Conservation (phyloP, 2,797 vertebrate genomes). For the Phalanger gymnotis region DNA sequence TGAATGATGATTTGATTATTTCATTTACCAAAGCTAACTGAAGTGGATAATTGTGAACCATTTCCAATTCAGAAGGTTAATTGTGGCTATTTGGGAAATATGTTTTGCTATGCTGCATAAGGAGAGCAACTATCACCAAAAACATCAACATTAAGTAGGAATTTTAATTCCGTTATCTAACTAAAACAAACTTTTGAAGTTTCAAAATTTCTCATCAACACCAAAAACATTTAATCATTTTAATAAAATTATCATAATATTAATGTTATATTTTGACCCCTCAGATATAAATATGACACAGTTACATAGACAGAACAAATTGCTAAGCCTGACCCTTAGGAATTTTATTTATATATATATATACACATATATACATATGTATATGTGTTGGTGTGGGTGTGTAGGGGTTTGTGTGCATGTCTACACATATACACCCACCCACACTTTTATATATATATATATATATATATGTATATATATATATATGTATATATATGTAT, state of each 20-base stretch:
- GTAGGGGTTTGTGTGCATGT: too few relatives aligned
- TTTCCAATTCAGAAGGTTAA: slow-evolving; percentile 5
- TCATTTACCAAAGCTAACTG: slow-evolving; percentile 7
- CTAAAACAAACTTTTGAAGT: neutral
- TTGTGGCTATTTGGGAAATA: slow-evolving; percentile 7
- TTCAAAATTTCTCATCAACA: neutral
- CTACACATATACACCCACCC: too few relatives aligned
- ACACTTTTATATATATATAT: neutral
- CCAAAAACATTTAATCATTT: neutral
- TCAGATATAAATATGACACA: neutral
- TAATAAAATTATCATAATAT: neutral
- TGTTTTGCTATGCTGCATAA: neutral
- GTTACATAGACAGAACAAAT: neutral
- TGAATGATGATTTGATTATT: slow-evolving; percentile 6
- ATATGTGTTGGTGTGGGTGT: too few relatives aligned
- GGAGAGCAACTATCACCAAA: neutral
- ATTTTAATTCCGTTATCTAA: neutral
- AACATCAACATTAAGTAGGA: neutral
- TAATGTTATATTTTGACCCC: neutral
- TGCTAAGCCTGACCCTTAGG: neutral
- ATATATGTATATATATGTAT: too few relatives aligned
- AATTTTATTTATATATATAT: too few relatives aligned
- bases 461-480: too few relatives aligned
- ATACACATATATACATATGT: too few relatives aligned
- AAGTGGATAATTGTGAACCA: slow-evolving; percentile 5